Evolutionary conservation across 2,888 invertebrate species (phyloP), one percentile per base, ranked within the genome.

Genomic region (Stenurella melanura): DNA sequence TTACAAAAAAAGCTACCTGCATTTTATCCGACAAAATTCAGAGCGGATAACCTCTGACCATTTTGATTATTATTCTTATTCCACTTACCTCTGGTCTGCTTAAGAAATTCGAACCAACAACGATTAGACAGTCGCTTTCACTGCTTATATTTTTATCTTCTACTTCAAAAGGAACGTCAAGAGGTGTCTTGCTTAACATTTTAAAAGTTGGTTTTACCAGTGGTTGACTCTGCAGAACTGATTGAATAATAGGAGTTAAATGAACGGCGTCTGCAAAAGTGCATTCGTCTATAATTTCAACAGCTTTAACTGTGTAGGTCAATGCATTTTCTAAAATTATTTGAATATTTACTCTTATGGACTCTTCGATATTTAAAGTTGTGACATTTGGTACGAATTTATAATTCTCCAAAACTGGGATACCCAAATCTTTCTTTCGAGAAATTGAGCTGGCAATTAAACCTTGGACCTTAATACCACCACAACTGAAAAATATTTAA

Each of bases 171-270:
- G 90, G 88, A 0, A 89, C 82, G 0, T 91, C 90, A 9, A 83
- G 21, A 9, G 64, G 34, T 6, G 73, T 60, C 15, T 74, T 67
- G 50, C 74, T 76, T 77, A 94, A 86, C 0, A 95, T 87, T 69
- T 91, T 89, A 0, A 94, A 89, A 66, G 95, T 93, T 0, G 94
- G 92, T 82, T 94, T 93, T 4, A 95, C 91, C 12, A 95, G 86
- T 0, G 95, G 95, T 56, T 94, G 87, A 83, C 96, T 94, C 64
- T 92, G 93, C 0, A 96, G 89, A 0, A 93, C 89, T 1, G 93
- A 91, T 10, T 90, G 88, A 7, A 96, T 90, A 12, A 90, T 81
- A 2, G 92, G 91, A 0, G 93, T 89, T 0, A 94, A 81, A 0
- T 92, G 91, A 74, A 90, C 85, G 60, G 85, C 81, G 90, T 89